Conservation (phyloP, 2,113 vertebrate genomes). For the Peucedramus taeniatus region DNA sequence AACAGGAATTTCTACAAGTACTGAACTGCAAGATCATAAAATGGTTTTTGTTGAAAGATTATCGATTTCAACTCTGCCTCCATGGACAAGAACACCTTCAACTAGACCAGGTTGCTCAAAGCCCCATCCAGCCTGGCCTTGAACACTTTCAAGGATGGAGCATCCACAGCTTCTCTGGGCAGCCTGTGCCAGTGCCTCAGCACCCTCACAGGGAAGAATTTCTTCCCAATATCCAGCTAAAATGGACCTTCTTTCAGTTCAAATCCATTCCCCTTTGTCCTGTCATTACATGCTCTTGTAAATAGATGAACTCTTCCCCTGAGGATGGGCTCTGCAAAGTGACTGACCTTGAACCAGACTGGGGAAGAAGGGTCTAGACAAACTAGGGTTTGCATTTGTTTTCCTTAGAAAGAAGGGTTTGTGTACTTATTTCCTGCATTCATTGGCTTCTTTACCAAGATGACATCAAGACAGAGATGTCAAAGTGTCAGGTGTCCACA, state of each 20-base stretch:
- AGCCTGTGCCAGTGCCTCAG: not conserved
- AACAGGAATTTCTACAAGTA: not conserved
- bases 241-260: not conserved
- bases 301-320: not conserved
- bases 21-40: not conserved
- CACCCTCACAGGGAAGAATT: not conserved
- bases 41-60: not conserved
- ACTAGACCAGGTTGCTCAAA: not conserved
- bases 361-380: not conserved
- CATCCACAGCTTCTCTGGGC: not conserved
- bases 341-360: not conserved
- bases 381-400: not conserved
- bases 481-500: not conserved
- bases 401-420: not conserved
- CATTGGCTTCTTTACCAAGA: not conserved
- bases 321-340: not conserved
- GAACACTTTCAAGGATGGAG: not conserved
- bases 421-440: not conserved
- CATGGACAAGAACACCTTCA: not conserved
- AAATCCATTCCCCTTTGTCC: not conserved
- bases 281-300: not conserved
- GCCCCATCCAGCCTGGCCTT: not conserved
- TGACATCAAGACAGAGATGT: not conserved
- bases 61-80: too few relatives aligned
- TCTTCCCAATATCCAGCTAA: not conserved